Base-by-base conservation (phyloP, 2,113 vertebrate genomes). In the Romanogobio albipinnatus region DNA sequence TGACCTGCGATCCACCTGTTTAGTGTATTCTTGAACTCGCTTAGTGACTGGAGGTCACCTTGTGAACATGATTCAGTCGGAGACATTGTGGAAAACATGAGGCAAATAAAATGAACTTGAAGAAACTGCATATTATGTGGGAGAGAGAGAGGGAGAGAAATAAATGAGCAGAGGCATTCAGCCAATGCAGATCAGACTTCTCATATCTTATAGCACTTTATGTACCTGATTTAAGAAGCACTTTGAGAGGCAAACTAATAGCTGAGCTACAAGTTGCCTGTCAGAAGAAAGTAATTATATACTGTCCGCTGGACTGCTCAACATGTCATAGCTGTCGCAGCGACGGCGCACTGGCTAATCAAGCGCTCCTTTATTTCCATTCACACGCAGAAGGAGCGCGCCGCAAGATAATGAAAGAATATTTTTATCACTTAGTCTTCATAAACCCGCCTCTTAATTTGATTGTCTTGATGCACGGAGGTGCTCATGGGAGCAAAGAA, bases 301-400 rank as follows among this genome's bases (percentile, higher is more conserved):
- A 88, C 87, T 76, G 79, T 89, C 91, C 84, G 58, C 22, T 85
- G 86, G 43, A 87, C 86, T 86, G 83, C 89, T 90, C 85, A 86
- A 87, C 85, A 88, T 81, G 84, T 88, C 90, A 89, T 88, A 86
- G 88, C 87, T 90, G 86, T 81, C 85, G 77, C 84, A 86, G 89
- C 87, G 89, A 86, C 78, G 82, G 79, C 84, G 75, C 86, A 79
- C 83, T 88, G 82, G 90, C 87, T 92, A 91, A 91, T 93, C 90
- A 92, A 87, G 87, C 84, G 78, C 84, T 90, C 85, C 87, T 91
- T 91, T 90, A 83, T 89, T 83, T 90, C 51, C 84, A 82, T 70
- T 86, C 87, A 6, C 36, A 79, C 39, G 73, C 39, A 56, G 84
- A 78, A 59, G 76, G 74, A 78, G 17, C 15, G 14, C 3, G 14